Conservation (phyloP, 2,888 invertebrate species). For the Caenorhabditis angaria region DNA sequence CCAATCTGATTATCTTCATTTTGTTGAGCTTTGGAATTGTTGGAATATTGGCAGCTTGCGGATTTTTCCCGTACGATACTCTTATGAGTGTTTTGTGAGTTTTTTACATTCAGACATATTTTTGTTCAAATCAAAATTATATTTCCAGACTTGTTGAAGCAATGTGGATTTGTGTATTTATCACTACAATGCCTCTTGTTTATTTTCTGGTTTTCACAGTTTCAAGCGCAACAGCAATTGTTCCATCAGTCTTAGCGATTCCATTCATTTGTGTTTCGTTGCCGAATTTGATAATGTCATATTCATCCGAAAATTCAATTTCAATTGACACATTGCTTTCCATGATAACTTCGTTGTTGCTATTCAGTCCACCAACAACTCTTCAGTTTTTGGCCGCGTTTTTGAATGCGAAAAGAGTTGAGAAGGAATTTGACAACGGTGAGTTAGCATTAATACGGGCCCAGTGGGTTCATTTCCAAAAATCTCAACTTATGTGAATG, state of each 20-base stretch:
- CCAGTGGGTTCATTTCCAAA: too few species aligned
- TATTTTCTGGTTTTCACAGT: constrained; percentile 22
- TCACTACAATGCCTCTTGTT: constrained; percentile 22
- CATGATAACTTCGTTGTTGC: constrained; percentile 18
- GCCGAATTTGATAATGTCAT: constrained; percentile 22
- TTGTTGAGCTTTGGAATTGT: constrained; percentile 5
- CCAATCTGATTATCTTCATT: constrained; percentile 13
- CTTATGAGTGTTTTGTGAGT: constrained; percentile 2
- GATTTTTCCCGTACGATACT: constrained; percentile 3
- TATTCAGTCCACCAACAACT: constrained; percentile 29
- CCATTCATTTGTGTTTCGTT: constrained; percentile 14
- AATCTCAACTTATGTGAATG: not conserved
- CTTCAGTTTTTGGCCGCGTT: constrained; percentile 33
- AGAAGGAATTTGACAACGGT: constrained; percentile 11
- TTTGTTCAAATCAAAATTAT: too few species aligned
- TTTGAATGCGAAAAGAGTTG: constrained; percentile 13
- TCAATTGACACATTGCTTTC: constrained; percentile 10
- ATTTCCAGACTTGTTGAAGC: constrained; percentile 3
- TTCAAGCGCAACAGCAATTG: constrained; percentile 8
- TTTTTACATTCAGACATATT: too few species aligned
- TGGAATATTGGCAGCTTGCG: not conserved
- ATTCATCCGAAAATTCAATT: constrained; percentile 22
- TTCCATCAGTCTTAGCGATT: constrained; percentile 20
- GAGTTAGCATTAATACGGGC: constrained; percentile 6
- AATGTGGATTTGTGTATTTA: constrained; percentile 13